Percentiles rank a stretch among this genome's conserved stretches.
phyloP scores from a whole-genome alignment of 2,797 vertebrate genomes.

The Leuciscus waleckii region DNA sequence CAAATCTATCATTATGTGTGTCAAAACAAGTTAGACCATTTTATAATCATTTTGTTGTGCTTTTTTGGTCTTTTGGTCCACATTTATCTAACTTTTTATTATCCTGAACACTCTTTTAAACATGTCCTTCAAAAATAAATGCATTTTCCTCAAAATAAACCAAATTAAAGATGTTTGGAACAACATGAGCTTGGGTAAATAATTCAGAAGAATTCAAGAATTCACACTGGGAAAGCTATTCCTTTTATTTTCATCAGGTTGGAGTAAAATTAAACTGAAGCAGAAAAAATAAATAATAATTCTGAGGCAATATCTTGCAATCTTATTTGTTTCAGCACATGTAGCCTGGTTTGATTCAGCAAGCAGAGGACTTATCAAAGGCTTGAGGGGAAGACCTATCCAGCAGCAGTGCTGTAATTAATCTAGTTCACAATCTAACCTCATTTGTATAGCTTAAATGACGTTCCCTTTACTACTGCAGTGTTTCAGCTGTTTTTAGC shows the following conservation, averaged over 20 bases:
- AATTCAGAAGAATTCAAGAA: background rate
- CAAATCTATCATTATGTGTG: background rate
- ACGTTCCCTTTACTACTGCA: conserved; percentile 21
- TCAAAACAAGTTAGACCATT: background rate
- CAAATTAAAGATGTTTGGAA: background rate
- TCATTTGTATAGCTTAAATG: conserved; percentile 54
- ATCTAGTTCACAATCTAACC: conserved; percentile 50
- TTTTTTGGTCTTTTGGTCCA: background rate
- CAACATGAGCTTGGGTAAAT: background rate
- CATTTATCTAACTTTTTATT: background rate
- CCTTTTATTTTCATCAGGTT: conserved; percentile 4
- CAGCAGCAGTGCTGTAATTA: conserved; percentile 41
- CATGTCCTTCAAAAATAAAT: background rate
- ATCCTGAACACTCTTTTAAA: background rate
- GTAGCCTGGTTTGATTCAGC: conserved; percentile 30
- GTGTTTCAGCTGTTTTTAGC: conserved; percentile 45
- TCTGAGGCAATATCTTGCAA: conserved; percentile 53
- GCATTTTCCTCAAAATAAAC: background rate
- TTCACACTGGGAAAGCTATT: background rate
- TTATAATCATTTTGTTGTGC: background rate
- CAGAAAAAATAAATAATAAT: background rate
- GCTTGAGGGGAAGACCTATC: conserved; percentile 37
- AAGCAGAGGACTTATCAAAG: conserved; percentile 22
- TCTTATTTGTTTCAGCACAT: conserved; percentile 22
- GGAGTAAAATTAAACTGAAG: background rate